Percentiles rank a stretch among this genome's conserved stretches.
phyloP scores from a whole-genome alignment of 1,140 invertebrate species.

The Musca vetustissima region DNA sequence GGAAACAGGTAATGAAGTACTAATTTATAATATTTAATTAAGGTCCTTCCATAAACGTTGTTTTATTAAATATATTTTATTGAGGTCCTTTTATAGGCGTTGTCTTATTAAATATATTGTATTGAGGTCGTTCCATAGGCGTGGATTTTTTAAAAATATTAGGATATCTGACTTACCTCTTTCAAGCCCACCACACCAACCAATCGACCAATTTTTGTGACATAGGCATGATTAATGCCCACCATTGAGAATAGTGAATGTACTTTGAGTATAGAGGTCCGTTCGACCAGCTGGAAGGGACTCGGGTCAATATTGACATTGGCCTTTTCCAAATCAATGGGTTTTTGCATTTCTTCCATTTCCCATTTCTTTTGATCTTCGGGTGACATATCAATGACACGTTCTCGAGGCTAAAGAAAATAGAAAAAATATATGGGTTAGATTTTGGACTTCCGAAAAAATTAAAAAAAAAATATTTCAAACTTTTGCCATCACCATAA shows the following conservation, averaged over 20 bases:
- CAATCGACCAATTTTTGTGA: constrained; percentile 92
- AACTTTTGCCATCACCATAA: no score
- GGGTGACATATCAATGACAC: constrained; percentile 90
- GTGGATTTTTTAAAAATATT: no score
- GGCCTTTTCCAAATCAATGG: constrained; percentile 76
- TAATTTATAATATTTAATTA: no score
- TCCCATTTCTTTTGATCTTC: constrained; percentile 92
- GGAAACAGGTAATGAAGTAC: no score
- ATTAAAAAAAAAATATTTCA: not conserved
- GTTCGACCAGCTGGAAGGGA: constrained; percentile 97
- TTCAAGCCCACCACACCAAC: constrained; percentile 95
- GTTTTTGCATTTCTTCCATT: constrained; percentile 79
- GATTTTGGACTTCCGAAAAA: no score
- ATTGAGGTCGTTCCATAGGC: no score
- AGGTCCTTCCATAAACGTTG: no score
- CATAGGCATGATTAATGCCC: constrained; percentile 96
- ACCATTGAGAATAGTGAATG: constrained; percentile 97
- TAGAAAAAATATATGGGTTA: no score
- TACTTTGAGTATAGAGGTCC: constrained; percentile 94
- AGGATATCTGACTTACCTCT: constrained; percentile 70
- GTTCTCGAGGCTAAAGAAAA: constrained; percentile 72
- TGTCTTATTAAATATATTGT: no score
- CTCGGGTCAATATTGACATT: constrained; percentile 89
- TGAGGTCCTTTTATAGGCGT: no score
- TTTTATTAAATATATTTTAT: no score